Base-by-base conservation (phyloP, 2,797 vertebrate species). In the Eurystomus glaucurus region DNA sequence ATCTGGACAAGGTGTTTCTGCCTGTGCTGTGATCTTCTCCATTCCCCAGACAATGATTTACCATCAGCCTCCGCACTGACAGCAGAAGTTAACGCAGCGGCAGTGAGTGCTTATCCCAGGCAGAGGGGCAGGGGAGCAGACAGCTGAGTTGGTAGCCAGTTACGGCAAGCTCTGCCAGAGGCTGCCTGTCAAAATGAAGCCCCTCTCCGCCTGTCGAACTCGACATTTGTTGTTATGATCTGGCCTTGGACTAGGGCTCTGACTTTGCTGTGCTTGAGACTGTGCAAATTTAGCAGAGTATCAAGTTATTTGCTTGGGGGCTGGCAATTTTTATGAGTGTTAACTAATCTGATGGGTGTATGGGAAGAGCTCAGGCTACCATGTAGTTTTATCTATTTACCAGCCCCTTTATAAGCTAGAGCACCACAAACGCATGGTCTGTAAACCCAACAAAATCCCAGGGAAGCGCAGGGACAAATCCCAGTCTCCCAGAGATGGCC, bases 141-240 rank as follows among this genome's bases (percentile, higher is more conserved):
- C 88, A 93, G 91, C 92, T 95, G 92, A 58, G 70, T 46, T 94
- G 83, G 92, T 94, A 95, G 79, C 78, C 79, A 90, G 82, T 80
- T 90, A 80, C 2, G 4, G 69, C 69, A 82, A 93, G 78, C 48
- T 93, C 87, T 95, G 93, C 64, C 87, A 91, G 85, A 64, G 89
- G 51, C 87, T 93, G 69, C 82, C 41, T 91, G 82, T 93, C 78
- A 92, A 89, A 96, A 76, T 57, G 65, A 92, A 94, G 68, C 55
- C 85, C 46, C 48, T 85, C 71, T 76, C 86, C 1, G 22, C 75
- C 45, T 93, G 60, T 64, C 0, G 7, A 93, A 55, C 75, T 89
- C 51, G 76, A 92, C 33, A 57, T 18, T 85, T 8, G 0, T 46
- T 75, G 62, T 41, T 58, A 52, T 74, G 66, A 70, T 85, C 81